Evolutionary conservation across 2,888 invertebrate species (phyloP), one percentile per base, ranked within the genome.

Genomic region (Rapana venosa): DNA sequence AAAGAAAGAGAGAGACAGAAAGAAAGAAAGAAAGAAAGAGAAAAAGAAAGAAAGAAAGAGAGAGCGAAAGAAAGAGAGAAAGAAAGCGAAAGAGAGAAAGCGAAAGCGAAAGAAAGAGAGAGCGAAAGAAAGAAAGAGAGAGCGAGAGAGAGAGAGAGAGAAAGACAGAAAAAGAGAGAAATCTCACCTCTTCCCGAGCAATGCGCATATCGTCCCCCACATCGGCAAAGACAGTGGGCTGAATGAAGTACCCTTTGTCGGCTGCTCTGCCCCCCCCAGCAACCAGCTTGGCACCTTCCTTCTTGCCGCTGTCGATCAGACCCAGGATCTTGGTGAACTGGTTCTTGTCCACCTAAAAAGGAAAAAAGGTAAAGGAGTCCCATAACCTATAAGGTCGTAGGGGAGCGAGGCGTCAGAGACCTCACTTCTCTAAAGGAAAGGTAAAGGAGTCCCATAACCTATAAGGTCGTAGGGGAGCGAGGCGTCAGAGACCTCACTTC

Each of bases 221-320:
- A 93, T 96, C 96, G 89, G 95, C 95, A 93, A 97, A 97, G 77
- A 97, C 95, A 15, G 97, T 97, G 30, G 97, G 97, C 92, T 96
- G 92, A 26, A 97, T 94, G 92, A 95, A 97, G 94, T 95, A 96
- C 47, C 97, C 97, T 90, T 95, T 95, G 90, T 95, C 95, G 5
- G 95, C 96, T 15, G 92, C 85, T 32, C 94, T 91, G 17, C 91
- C 90, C 20, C 98, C 98, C 56, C 98, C 98, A 87, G 97, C 97
- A 92, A 97, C 97, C 92, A 98, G 96, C 93, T 97, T 97, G 1
- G 98, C 98, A 0, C 98, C 98, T 94, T 98, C 97, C 93, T 97
- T 96, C 96, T 97, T 98, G 35, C 98, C 98, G 91, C 97, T 97
- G 87, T 98, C 97, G 90, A 98, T 98, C 94, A 97, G 97, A 15